A percentile compares a stretch with the other conserved stretches of the same genome.
phyloP scores from a whole-genome alignment of 1,140 invertebrate genomes.

The Stenopsyche tienmushanensis region DNA sequence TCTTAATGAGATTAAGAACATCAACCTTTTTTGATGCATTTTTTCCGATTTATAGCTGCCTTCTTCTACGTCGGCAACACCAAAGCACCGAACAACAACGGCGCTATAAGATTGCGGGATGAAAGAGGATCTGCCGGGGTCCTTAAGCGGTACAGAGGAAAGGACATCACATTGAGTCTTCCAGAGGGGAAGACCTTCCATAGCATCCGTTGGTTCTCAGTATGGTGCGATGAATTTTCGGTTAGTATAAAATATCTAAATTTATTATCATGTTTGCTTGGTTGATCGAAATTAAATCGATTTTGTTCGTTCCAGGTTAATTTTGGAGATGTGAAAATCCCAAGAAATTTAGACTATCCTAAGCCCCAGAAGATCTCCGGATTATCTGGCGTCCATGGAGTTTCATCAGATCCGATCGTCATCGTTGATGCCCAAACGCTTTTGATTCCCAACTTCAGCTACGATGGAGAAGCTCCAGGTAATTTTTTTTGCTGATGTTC shows the following conservation, averaged over 20 bases:
- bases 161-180: constrained; percentile 78
- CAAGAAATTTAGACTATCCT: constrained; percentile 75
- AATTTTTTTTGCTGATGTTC: constrained; percentile 41
- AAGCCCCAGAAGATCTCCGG: constrained; percentile 76
- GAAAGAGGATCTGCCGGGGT: constrained; percentile 74
- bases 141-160: constrained; percentile 73
- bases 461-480: constrained; percentile 89
- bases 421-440: constrained; percentile 89
- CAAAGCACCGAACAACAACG: constrained; percentile 62
- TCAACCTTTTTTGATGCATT: neutral
- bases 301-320: no score
- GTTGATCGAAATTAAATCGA: no score
- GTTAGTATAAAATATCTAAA: constrained; percentile 66
- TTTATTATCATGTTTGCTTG: no score
- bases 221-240: constrained; percentile 87
- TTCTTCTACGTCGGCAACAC: constrained; percentile 83
- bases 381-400: constrained; percentile 76
- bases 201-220: constrained; percentile 82
- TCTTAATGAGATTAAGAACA: no score
- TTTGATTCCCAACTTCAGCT: constrained; percentile 82
- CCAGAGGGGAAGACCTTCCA: constrained; percentile 82
- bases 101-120: constrained; percentile 75
- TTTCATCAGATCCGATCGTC: constrained; percentile 82
- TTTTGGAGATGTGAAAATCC: constrained; percentile 84
- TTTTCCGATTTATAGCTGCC: constrained; percentile 62